Conservation (phyloP, 2,888 invertebrate genomes). For the Drosophila sordidapex region DNA sequence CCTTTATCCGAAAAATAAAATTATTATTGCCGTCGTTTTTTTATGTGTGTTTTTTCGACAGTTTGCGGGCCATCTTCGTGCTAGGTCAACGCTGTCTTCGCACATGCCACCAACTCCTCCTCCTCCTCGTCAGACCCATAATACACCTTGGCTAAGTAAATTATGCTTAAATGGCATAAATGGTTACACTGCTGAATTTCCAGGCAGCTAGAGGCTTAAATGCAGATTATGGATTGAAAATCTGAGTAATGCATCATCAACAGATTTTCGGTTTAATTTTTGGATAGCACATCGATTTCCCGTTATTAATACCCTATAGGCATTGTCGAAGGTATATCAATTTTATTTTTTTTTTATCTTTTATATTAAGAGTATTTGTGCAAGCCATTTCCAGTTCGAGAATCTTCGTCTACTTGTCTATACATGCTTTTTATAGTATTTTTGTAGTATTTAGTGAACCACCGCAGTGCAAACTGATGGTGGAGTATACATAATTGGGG, state of each 20-base stretch:
- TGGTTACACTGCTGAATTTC: constrained; percentile 30
- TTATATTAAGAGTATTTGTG: constrained; percentile 12
- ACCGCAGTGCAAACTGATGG: neutral
- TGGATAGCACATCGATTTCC: constrained; percentile 42
- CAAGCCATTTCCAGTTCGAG: neutral
- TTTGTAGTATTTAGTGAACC: neutral
- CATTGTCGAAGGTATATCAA: neutral
- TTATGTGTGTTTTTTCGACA: constrained; percentile 57
- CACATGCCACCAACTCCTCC: too few species aligned
- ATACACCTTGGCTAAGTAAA: constrained; percentile 54
- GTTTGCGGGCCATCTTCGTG: constrained; percentile 32
- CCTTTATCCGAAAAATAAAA: constrained; percentile 53
- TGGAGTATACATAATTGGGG: constrained; percentile 45
- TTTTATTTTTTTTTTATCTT: neutral
- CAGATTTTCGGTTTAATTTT: constrained; percentile 57
- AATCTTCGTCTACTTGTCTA: neutral
- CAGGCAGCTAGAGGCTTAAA: constrained; percentile 24
- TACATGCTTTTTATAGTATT: neutral
- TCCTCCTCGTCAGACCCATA: constrained; percentile 9
- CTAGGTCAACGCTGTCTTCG: constrained; percentile 12
- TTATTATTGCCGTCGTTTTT: constrained; percentile 68
- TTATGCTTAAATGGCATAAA: constrained; percentile 74
- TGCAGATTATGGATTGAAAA: constrained; percentile 14
- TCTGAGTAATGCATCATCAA: constrained; percentile 65
- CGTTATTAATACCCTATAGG: constrained; percentile 14